Percentiles rank a stretch among this genome's conserved stretches.
Evolutionary conservation across 2,888 invertebrate species (phyloP).

Genomic region (Ceramica pisi): DNA sequence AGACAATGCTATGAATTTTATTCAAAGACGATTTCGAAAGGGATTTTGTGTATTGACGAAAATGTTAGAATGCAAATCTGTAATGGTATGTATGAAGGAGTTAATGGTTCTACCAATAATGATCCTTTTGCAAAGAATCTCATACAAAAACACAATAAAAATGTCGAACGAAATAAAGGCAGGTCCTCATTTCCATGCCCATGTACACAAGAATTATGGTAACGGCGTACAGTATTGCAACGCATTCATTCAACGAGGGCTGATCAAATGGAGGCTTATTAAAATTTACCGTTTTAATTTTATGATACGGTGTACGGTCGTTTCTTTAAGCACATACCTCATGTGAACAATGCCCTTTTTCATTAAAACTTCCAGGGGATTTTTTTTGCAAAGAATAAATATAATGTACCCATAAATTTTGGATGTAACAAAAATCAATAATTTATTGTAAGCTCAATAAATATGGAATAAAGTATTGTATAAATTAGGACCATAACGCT

Average conservation of each 20-base stretch:
- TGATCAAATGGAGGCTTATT: conserved; percentile 53
- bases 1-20: conserved; percentile 16
- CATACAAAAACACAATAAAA: conserved; percentile 17
- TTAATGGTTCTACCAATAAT: conserved; percentile 5
- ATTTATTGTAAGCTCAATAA: conserved; percentile 62
- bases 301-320: conserved; percentile 30
- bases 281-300: conserved; percentile 64
- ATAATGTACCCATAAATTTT: conserved; percentile 35
- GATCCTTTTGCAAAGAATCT: not conserved
- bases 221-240: conserved; percentile 35
- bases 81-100: not conserved
- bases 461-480: conserved; percentile 61
- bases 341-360: conserved; percentile 26
- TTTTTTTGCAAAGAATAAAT: conserved; percentile 9
- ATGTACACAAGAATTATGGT: conserved; percentile 38
- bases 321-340: conserved; percentile 22
- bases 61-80: not conserved
- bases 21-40: conserved; percentile 2
- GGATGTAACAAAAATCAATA: conserved; percentile 52
- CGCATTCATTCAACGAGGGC: conserved; percentile 42
- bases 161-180: conserved; percentile 22
- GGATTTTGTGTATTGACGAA: not conserved
- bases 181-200: conserved; percentile 24
- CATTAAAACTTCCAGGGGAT: conserved; percentile 18
- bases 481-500: conserved; percentile 67